A percentile compares a stretch with the other conserved stretches of the same genome.
Evolutionary conservation across 2,113 vertebrate genomes (phyloP).

Genomic region (Garra rufa): DNA sequence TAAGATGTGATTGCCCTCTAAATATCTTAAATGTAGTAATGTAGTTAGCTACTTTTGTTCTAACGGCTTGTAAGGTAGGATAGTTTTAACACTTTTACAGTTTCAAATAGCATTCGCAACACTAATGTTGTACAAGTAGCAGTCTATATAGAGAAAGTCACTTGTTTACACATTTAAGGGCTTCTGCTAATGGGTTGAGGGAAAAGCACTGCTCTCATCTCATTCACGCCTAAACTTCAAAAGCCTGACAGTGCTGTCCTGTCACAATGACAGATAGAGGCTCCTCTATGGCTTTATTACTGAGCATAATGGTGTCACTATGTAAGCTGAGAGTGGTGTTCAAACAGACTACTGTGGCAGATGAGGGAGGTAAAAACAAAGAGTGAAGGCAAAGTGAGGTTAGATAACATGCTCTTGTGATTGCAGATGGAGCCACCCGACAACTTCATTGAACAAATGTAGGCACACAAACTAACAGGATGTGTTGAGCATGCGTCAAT

Average conservation of each 20-base stretch:
- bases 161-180: conserved; percentile 6
- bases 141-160: neutral
- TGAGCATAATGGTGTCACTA: neutral
- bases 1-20: too few relatives aligned
- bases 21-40: neutral
- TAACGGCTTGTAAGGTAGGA: neutral
- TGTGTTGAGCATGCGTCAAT: neutral
- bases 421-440: conserved; percentile 9
- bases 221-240: conserved; percentile 62
- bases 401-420: conserved; percentile 4
- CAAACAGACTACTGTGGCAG: conserved; percentile 9
- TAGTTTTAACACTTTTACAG: neutral
- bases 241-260: conserved; percentile 73
- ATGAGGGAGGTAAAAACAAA: neutral
- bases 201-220: conserved; percentile 68
- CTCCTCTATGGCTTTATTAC: conserved; percentile 65
- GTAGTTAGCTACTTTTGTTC: neutral
- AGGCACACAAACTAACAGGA: neutral
- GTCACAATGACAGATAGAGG: conserved; percentile 74
- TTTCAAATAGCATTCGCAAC: neutral
- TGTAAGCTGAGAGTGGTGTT: conserved; percentile 21
- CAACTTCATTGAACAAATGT: conserved; percentile 11
- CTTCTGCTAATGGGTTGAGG: conserved; percentile 9
- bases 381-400: conserved; percentile 9
- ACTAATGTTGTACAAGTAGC: neutral